A percentile compares a stretch with the other conserved stretches of the same genome.
Conservation (phyloP, 37 sponge, comb jelly and placozoan genomes). For the Ianthella basta region DNA sequence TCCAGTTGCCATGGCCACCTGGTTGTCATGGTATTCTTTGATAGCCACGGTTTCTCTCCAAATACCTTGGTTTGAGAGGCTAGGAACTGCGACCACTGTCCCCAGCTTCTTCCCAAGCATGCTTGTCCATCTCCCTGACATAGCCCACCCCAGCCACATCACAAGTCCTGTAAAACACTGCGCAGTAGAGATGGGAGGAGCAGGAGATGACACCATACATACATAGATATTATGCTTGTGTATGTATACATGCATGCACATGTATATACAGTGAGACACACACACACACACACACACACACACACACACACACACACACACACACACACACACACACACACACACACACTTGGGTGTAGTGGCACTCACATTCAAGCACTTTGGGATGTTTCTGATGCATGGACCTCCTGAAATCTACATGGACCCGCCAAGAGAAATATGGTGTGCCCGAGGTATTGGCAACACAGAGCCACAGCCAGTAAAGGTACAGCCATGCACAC, state of each 20-base stretch:
- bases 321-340: no score
- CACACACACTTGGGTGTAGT: neutral
- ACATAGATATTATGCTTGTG: no score
- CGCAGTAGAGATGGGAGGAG: neutral
- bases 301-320: no score
- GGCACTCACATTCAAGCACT: conserved; percentile 15
- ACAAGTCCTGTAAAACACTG: conserved; percentile 72
- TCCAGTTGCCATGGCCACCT: no score
- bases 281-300: no score
- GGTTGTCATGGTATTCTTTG: no score
- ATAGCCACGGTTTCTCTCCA: no score
- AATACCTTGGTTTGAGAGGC: no score
- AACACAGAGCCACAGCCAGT: neutral
- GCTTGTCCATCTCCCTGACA: conserved; percentile 53
- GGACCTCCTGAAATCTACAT: neutral
- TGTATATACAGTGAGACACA: no score
- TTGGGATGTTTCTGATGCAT: conserved; percentile 16
- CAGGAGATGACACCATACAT: neutral
- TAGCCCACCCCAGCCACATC: conserved; percentile 38
- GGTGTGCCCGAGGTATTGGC: neutral
- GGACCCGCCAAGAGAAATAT: neutral
- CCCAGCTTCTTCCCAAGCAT: conserved; percentile 34
- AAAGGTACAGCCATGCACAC: no score
- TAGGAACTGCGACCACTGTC: no score
- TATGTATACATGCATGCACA: no score